phyloP scores from a whole-genome alignment of 2,113 vertebrate species.

The Vombatus ursinus region DNA sequence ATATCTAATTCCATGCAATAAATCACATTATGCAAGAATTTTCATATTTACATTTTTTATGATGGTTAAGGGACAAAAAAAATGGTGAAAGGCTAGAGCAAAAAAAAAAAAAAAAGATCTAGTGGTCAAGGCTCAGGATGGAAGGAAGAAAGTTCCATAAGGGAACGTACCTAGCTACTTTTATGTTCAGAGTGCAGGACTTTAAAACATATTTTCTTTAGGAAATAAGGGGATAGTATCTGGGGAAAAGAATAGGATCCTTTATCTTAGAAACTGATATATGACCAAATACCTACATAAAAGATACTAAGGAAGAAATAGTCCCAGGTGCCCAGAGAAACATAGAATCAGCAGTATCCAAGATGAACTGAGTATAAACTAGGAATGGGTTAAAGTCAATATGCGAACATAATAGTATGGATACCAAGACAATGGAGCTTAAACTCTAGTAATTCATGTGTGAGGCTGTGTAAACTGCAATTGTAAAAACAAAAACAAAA shows the following conservation, averaged over 20 bases:
- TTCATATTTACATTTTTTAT: neutral
- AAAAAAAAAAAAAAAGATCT: neutral
- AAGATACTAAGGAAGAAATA: neutral
- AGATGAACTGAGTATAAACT: neutral
- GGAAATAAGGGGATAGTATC: neutral
- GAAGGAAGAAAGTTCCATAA: neutral
- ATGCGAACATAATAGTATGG: neutral
- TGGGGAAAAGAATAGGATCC: neutral
- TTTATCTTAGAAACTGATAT: neutral
- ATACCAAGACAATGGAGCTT: neutral
- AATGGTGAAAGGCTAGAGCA: neutral
- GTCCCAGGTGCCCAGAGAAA: neutral
- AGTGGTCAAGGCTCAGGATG: neutral
- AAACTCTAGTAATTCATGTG: neutral
- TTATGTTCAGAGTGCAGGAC: neutral
- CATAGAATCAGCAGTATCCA: neutral
- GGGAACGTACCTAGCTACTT: neutral
- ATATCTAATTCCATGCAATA: neutral
- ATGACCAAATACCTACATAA: neutral
- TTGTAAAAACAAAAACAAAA: too few relatives aligned
- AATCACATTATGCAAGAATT: neutral
- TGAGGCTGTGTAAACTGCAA: neutral
- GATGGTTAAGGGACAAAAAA: neutral
- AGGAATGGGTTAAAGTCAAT: neutral
- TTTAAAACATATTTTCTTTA: neutral